Conservation (phyloP, 2,888 invertebrate genomes). For the Caenorhabditis sp. region DNA sequence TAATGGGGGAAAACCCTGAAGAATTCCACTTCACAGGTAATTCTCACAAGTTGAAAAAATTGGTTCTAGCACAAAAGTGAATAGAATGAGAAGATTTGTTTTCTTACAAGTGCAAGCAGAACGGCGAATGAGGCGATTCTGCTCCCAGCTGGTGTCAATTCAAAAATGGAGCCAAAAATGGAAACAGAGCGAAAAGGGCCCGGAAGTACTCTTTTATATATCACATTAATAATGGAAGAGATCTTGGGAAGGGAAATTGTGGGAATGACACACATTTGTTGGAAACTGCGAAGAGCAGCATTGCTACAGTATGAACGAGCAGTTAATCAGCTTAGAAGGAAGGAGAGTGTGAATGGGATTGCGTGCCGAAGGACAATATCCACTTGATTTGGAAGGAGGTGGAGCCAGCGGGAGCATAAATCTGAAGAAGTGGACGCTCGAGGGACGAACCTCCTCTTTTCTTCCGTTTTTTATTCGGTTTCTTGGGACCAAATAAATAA, state of each 20-base stretch:
- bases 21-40: too few relatives aligned
- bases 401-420: conserved; percentile 32
- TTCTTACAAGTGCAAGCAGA: too few relatives aligned
- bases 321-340: conserved; percentile 29
- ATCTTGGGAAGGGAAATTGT: conserved; percentile 5
- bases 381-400: conserved; percentile 22
- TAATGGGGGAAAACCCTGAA: conserved; percentile 10
- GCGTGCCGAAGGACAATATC: conserved; percentile 34
- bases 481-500: conserved; percentile 34
- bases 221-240: conserved; percentile 43
- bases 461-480: too few relatives aligned
- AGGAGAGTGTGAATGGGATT: neutral
- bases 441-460: too few relatives aligned
- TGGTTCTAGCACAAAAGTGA: too few relatives aligned
- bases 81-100: conserved; percentile 3
- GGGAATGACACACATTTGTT: too few relatives aligned
- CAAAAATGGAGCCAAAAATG: neutral
- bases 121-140: too few relatives aligned
- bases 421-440: neutral
- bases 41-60: neutral
- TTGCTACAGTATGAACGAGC: conserved; percentile 8
- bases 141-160: too few relatives aligned
- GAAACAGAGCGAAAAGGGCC: neutral
- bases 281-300: too few relatives aligned
- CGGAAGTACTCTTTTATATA: conserved; percentile 31